These are phyloP conservation scores for Saccostrea echinata DNA, from an alignment of 1,140 invertebrate species.

Conservation along the genomic window DNA sequence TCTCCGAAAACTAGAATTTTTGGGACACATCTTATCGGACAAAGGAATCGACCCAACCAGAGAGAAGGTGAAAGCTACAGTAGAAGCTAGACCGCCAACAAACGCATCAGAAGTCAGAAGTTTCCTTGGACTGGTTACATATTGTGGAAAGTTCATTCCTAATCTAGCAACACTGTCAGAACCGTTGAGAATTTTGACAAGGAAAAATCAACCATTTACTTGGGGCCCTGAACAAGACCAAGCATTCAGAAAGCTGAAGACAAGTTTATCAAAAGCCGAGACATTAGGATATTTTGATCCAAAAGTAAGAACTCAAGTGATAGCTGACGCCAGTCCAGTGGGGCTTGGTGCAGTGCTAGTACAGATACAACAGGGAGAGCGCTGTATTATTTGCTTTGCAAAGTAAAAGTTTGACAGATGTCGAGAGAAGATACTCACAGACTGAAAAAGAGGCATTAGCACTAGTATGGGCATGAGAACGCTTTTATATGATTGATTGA, in stretches of 20 bases:
- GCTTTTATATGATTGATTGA: no score
- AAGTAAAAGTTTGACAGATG: conserved; percentile 53
- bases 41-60: conserved; percentile 37
- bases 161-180: conserved; percentile 55
- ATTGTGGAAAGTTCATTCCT: conserved; percentile 52
- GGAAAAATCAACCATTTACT: conserved; percentile 46
- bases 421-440: conserved; percentile 72
- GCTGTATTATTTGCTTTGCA: no score
- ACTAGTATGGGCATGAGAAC: no score
- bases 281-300: conserved; percentile 15
- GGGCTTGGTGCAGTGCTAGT: conserved; percentile 61
- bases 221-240: no score
- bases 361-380: conserved; percentile 55
- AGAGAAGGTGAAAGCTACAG: conserved; percentile 51
- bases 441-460: conserved; percentile 77
- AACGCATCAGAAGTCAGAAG: conserved; percentile 55
- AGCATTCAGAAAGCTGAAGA: no score
- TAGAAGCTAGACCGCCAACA: conserved; percentile 31
- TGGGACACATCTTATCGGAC: conserved; percentile 47
- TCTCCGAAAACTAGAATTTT: conserved; percentile 41
- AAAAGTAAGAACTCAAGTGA: conserved; percentile 36
- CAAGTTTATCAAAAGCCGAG: no score
- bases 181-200: conserved; percentile 49
- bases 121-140: conserved; percentile 60
- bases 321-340: conserved; percentile 41